Evolutionary conservation across 2,113 vertebrate genomes (phyloP), one percentile per base, ranked within the genome.

Genomic region (Lepisosteus oculatus): DNA sequence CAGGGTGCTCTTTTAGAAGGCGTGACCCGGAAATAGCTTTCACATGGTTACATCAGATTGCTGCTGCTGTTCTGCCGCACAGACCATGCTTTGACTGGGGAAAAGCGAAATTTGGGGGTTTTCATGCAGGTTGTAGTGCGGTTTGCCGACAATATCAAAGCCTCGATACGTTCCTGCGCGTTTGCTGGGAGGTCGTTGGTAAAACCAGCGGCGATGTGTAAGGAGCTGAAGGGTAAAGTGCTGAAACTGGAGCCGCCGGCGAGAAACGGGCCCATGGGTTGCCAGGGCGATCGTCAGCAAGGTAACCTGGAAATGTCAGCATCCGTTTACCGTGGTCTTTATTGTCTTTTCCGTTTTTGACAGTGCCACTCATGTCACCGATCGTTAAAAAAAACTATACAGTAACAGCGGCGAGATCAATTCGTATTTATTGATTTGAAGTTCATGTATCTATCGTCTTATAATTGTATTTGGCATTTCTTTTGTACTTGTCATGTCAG

Each of bases 171-270:
- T 14, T 13, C 61, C 69, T 56, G 70, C 63, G 17, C 61, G 70
- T 74, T 74, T 44, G 65, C 62, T 5, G 13, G 12, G 17, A 51
- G 3, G 67, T 66, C 59, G 45, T 17, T 55, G 29, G 15, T 42
- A 56, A 69, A 45, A 61, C 59, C 72, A n/a, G 68, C 11, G 41
- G 65, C 63, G 0, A 89, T 90, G 89, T 88, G 84, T 54, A 88
- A 90, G 72, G 88, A 88, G 65, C 79, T 85, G 3, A 86, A 85
- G 78, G 87, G 84, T 3, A 83, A 82, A 76, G 75, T 92, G 61
- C 71, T 92, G 76, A 77, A 72, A 8, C 67, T 90, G 41, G 6
- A 51, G 0, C 68, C 80, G 14, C 71, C 56, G 63, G 71, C 55
- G 13, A 41, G 43, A 7, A 81, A 76, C 11, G 85, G 82, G 3